Conservation (phyloP, 2,888 invertebrate species). For the Acleris emargana region DNA sequence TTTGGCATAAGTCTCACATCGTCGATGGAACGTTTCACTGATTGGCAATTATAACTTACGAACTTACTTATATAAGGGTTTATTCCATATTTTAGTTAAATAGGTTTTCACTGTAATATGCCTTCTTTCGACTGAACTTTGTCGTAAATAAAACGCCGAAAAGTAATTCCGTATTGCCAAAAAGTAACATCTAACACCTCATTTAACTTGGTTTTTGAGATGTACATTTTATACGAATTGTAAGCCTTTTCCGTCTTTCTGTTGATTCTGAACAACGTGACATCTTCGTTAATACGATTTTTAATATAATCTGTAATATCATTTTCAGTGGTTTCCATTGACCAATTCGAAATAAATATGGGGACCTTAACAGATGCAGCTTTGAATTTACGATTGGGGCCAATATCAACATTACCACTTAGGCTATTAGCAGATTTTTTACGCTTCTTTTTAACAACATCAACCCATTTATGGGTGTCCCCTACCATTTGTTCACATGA, state of each 20-base stretch:
- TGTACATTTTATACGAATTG: neutral
- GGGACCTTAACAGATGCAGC: neutral
- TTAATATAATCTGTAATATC: neutral
- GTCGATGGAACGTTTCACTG: too few species aligned
- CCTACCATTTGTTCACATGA: neutral
- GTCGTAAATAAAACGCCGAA: neutral
- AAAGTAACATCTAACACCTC: neutral
- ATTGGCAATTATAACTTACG: too few species aligned
- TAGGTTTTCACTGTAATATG: too few species aligned
- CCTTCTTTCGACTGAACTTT: neutral
- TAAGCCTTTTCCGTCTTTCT: neutral
- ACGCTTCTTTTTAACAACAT: neutral
- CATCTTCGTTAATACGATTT: neutral
- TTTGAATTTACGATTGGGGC: neutral
- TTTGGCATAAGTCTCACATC: too few species aligned
- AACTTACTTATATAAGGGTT: too few species aligned
- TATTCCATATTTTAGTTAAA: too few species aligned
- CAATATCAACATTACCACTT: neutral
- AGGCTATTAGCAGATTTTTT: neutral
- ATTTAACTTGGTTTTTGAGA: neutral
- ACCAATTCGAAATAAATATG: neutral
- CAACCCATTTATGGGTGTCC: neutral
- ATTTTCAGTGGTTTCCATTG: neutral
- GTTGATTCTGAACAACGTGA: neutral
- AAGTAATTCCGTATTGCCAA: neutral